phyloP scores from a whole-genome alignment of 2,797 vertebrate species.

The Molossus molossus region DNA sequence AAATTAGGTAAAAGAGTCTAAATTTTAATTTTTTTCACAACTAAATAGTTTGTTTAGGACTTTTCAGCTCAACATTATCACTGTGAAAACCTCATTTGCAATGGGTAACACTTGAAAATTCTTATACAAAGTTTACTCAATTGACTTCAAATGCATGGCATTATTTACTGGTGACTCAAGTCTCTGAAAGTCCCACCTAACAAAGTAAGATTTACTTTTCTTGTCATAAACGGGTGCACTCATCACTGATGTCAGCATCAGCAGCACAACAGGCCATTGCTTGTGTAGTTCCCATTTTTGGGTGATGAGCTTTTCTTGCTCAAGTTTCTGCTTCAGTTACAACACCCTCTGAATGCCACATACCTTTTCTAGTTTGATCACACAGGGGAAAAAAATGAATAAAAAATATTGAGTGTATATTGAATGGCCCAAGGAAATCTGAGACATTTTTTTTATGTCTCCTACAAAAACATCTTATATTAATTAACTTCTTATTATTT shows the following conservation, averaged over 20 bases:
- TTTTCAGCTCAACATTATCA: neutral
- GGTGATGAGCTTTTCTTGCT: neutral
- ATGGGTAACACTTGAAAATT: neutral
- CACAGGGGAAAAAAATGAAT: neutral
- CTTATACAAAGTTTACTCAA: neutral
- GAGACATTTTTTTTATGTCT: neutral
- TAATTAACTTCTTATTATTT: conserved; percentile 45
- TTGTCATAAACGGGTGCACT: neutral
- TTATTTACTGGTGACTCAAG: conserved; percentile 30
- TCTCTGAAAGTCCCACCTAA: neutral
- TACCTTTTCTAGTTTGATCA: neutral
- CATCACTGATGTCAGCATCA: neutral
- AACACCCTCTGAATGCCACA: neutral
- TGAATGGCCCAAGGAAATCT: neutral
- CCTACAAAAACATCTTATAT: neutral
- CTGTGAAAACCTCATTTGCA: conserved; percentile 17
- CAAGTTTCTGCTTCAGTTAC: neutral
- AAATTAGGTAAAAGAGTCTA: conserved; percentile 40
- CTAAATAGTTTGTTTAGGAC: neutral
- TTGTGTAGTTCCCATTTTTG: conserved; percentile 15
- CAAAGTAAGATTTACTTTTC: conserved; percentile 50
- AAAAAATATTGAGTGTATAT: neutral
- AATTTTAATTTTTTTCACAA: conserved; percentile 55
- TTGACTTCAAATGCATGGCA: neutral
- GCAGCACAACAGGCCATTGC: neutral